phyloP scores from a whole-genome alignment of 2,888 invertebrate genomes.

The Drosophila multiciliata region DNA sequence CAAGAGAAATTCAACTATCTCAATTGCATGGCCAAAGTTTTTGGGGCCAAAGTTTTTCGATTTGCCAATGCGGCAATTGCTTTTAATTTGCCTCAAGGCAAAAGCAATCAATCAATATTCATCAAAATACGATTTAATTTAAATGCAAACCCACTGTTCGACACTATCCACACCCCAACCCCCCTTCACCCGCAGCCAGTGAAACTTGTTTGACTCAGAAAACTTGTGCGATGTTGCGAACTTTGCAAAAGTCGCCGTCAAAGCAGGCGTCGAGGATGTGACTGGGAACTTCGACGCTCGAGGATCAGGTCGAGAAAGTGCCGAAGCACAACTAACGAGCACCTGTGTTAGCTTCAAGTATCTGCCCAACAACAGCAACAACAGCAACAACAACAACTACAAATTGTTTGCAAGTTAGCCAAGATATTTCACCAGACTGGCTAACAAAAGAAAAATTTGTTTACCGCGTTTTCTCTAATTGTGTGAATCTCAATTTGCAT shows the following conservation, averaged over 20 bases:
- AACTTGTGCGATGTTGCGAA: constrained; percentile 64
- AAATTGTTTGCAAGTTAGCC: constrained; percentile 13
- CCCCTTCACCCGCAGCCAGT: constrained; percentile 5
- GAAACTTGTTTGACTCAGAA: constrained; percentile 55
- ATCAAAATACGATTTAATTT: constrained; percentile 79
- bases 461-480: constrained; percentile 36
- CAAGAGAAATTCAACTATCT: constrained; percentile 28
- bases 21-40: constrained; percentile 48
- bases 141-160: constrained; percentile 52
- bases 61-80: constrained; percentile 49
- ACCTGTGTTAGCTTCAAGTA: constrained; percentile 45
- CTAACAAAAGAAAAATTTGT: neutral
- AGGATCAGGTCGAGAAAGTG: constrained; percentile 37
- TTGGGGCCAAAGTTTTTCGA: constrained; percentile 49
- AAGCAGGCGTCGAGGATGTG: constrained; percentile 35
- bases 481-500: constrained; percentile 38
- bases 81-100: constrained; percentile 59
- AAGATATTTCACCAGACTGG: constrained; percentile 14
- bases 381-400: constrained; percentile 10
- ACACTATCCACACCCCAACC: too few species aligned
- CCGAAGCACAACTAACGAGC: constrained; percentile 60
- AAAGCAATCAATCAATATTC: constrained; percentile 79
- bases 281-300: constrained; percentile 12
- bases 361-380: constrained; percentile 12
- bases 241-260: constrained; percentile 63